Evolutionary conservation across 2,113 vertebrate genomes (phyloP), one percentile per base, ranked within the genome.

Genomic region (Salvelinus alpinus): DNA sequence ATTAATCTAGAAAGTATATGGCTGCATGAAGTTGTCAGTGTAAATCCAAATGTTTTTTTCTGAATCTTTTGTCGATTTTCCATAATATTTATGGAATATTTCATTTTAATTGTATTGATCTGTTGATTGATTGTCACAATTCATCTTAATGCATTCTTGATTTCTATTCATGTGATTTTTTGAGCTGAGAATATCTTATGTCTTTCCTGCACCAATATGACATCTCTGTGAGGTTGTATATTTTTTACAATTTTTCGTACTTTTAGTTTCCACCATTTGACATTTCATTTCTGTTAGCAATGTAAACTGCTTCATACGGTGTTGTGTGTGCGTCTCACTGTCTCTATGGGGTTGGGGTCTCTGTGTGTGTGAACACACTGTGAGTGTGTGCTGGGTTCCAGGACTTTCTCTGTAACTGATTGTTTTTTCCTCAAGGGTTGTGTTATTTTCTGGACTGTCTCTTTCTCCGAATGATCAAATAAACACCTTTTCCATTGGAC

Each of bases 161-260:
- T 74, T 81, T 64, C 85, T 76, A 86, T 88, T 81, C 81, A 80
- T 92, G 88, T 91, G 70, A 87, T 90, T 91, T 73, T 86, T 92
- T 89, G 80, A 80, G 81, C 86, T 85, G 78, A 85, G 87, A 91
- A 89, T 92, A 89, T 92, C 88, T 87, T 74, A 31, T 76, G 81
- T 89, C 80, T 88, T 84, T 88, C 82, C 85, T 85, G 81, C 88
- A 87, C 80, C 82, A 18, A 87, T 86, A 82, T 86, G 80, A 86
- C 95, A 95, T 96, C 95, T 96, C 93, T 96, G 95, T 94, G 94
- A 96, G 95, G 95, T 95, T 96, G 95, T 95, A 94, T 97, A 95
- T 96, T 98, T 96, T 96, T 93, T 96, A 95, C 94, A 90, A 94
- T 96, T 96, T 95, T 94, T 95, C 95, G 93, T 95, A 92, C 90